A percentile compares a stretch with the other conserved stretches of the same genome.
phyloP scores from a whole-genome alignment of 2,113 vertebrate species.

The Eonycteris spelaea region DNA sequence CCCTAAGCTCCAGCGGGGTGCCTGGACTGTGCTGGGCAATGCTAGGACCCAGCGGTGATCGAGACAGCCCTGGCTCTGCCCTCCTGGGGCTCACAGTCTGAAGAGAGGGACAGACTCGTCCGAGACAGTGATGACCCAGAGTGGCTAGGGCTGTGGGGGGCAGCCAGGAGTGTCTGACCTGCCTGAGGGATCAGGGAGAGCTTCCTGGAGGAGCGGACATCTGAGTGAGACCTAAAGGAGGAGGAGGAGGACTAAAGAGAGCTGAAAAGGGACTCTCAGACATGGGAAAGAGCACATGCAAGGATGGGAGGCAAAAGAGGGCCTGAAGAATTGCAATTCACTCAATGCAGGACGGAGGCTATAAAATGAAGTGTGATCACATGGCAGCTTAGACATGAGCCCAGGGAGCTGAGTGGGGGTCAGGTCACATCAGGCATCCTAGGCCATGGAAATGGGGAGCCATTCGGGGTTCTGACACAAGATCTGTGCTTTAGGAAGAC shows the following conservation, averaged over 20 bases:
- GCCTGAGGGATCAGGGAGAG: neutral
- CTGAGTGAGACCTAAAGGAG: neutral
- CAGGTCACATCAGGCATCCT: fast-evolving
- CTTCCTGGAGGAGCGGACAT: neutral
- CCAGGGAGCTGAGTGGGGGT: fast-evolving
- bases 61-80: neutral
- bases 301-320: neutral
- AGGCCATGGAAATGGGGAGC: neutral
- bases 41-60: neutral
- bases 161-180: neutral
- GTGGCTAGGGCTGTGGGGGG: neutral
- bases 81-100: neutral
- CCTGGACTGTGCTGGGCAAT: fast-evolving
- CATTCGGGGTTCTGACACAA: neutral
- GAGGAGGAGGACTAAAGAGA: neutral
- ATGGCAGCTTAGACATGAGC: neutral
- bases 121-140: neutral
- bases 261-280: neutral
- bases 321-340: neutral
- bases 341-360: neutral
- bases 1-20: neutral
- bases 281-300: neutral
- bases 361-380: neutral
- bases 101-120: neutral
- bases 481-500: neutral